A percentile compares a stretch with the other conserved stretches of the same genome.
These are phyloP conservation scores for Sebastes wilsoni DNA, from an alignment of 2,797 vertebrate genomes.

Conservation along the genomic window DNA sequence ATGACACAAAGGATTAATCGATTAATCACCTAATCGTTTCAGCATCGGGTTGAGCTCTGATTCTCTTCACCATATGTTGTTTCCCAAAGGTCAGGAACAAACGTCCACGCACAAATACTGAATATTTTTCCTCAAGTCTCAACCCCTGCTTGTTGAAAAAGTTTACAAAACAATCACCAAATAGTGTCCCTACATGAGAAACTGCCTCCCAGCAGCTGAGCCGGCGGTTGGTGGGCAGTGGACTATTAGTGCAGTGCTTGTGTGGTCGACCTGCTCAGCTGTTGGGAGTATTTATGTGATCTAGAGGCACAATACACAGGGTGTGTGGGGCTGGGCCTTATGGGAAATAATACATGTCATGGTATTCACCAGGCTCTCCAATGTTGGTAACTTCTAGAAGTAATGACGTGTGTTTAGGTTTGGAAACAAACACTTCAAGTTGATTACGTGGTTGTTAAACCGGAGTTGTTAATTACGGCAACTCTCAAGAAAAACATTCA, in stretches of 20 bases:
- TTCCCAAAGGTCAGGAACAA: background rate
- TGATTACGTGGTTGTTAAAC: background rate
- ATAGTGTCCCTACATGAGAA: background rate
- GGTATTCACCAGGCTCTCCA: background rate
- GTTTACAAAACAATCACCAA: constrained; percentile 36
- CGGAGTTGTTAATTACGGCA: background rate
- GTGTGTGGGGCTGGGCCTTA: constrained; percentile 11
- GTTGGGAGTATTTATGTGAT: constrained; percentile 17
- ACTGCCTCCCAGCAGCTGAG: constrained; percentile 36
- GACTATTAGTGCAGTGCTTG: constrained; percentile 23
- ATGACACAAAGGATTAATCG: background rate
- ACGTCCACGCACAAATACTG: background rate
- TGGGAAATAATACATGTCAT: background rate
- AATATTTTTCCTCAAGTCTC: background rate
- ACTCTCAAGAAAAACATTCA: constrained; percentile 2
- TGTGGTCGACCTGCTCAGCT: constrained; percentile 28
- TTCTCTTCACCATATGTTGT: background rate
- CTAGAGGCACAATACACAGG: constrained; percentile 40
- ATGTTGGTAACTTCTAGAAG: background rate
- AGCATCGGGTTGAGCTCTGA: background rate
- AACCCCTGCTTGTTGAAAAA: constrained; percentile 19
- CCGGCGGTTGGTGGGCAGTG: constrained; percentile 19
- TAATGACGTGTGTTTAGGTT: background rate
- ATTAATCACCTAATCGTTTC: background rate
- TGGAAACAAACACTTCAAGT: background rate